Percentiles rank a stretch among this genome's conserved stretches.
These are phyloP conservation scores for Myotis lucifugus DNA, from an alignment of 2,113 vertebrate genomes.

Conservation along the genomic window DNA sequence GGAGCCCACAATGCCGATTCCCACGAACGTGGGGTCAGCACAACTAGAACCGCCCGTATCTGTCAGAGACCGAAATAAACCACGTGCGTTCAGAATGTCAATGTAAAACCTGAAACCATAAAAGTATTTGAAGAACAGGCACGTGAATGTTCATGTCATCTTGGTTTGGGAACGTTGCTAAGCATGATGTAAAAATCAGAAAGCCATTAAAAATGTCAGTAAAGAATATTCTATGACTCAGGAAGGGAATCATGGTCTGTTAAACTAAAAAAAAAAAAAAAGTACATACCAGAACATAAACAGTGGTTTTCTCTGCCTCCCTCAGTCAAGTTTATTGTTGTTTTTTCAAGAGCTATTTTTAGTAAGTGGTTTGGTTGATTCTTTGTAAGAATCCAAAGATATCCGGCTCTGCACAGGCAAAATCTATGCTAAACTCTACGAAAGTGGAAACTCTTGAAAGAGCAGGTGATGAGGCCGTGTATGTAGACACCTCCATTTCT, in stretches of 20 bases:
- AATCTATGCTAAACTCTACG: background rate
- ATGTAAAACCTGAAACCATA: slow-evolving; percentile 63
- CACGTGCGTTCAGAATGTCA: slow-evolving; percentile 63
- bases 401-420: background rate
- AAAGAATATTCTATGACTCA: background rate
- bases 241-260: slow-evolving; percentile 40
- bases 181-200: slow-evolving; percentile 60
- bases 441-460: slow-evolving; percentile 5
- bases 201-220: slow-evolving; percentile 48
- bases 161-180: slow-evolving; percentile 58
- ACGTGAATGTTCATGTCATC: slow-evolving; percentile 65
- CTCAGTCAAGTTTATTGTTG: background rate
- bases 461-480: background rate
- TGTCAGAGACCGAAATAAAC: slow-evolving; percentile 69
- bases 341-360: background rate
- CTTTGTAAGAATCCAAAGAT: background rate
- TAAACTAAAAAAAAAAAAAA: background rate
- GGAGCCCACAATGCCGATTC: slow-evolving; percentile 57
- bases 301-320: background rate
- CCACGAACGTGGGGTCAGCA: slow-evolving; percentile 60
- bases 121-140: slow-evolving; percentile 65
- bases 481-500: background rate
- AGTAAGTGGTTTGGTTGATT: background rate
- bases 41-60: slow-evolving; percentile 69
- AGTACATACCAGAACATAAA: background rate